These are phyloP conservation scores for Drosophila subquinaria DNA, from an alignment of 2,888 invertebrate species.

Conservation along the genomic window DNA sequence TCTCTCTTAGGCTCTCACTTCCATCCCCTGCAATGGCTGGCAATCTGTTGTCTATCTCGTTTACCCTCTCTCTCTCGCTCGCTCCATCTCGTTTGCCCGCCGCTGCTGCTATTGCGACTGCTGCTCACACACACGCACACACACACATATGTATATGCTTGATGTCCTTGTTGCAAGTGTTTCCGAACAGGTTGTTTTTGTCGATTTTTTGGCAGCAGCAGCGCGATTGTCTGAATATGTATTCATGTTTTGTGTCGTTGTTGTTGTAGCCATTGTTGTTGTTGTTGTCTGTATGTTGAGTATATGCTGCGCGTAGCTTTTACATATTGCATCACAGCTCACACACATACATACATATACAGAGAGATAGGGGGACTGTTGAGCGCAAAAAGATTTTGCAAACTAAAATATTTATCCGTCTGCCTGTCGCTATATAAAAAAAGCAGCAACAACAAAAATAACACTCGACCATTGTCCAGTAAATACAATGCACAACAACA, in stretches of 20 bases:
- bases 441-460: constrained; percentile 9
- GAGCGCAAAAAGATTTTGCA: constrained; percentile 76
- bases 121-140: constrained; percentile 11
- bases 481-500: constrained; percentile 49
- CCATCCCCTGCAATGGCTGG: constrained; percentile 37
- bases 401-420: constrained; percentile 74
- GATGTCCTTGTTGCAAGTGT: constrained; percentile 83
- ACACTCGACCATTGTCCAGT: constrained; percentile 48
- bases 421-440: constrained; percentile 50
- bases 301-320: constrained; percentile 81
- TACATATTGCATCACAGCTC: constrained; percentile 75
- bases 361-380: constrained; percentile 45
- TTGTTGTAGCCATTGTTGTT: constrained; percentile 31
- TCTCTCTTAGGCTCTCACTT: constrained; percentile 30
- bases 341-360: neutral
- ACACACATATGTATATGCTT: constrained; percentile 30
- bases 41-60: constrained; percentile 64
- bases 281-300: constrained; percentile 70
- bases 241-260: constrained; percentile 69
- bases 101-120: constrained; percentile 13
- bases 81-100: constrained; percentile 24
- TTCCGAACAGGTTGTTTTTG: constrained; percentile 84
- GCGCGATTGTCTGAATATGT: constrained; percentile 82
- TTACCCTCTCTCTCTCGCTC: constrained; percentile 30
- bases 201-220: constrained; percentile 83